These are phyloP conservation scores for Ispidina picta DNA, from an alignment of 2,797 vertebrate species.

Conservation along the genomic window DNA sequence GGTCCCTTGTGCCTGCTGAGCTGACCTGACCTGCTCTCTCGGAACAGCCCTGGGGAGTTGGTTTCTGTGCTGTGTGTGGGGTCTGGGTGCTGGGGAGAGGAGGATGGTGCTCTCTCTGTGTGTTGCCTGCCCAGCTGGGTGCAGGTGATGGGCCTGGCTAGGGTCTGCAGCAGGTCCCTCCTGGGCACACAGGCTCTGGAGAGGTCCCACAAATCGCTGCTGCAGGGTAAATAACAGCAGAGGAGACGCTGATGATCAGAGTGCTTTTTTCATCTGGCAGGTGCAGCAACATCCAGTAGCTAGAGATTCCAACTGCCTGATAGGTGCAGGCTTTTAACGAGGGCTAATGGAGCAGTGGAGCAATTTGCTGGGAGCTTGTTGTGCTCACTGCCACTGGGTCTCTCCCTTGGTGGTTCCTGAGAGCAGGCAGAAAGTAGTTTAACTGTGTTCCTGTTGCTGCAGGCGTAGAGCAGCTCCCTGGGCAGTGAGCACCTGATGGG, in stretches of 20 bases:
- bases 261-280: background rate
- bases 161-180: background rate
- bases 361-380: background rate
- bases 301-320: background rate
- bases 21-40: accelerated
- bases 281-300: background rate
- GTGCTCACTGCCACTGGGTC: background rate
- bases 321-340: background rate
- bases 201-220: accelerated
- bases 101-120: background rate
- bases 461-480: background rate
- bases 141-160: accelerated
- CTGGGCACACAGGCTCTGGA: background rate
- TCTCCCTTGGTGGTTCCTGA: background rate
- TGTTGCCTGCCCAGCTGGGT: background rate
- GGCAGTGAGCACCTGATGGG: accelerated
- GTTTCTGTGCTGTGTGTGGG: accelerated
- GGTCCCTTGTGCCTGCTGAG: background rate
- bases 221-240: background rate
- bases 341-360: background rate
- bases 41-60: accelerated
- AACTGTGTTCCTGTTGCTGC: accelerated
- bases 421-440: background rate
- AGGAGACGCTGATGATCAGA: background rate
- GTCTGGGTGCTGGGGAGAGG: background rate